Percentiles rank a stretch among this genome's conserved stretches.
phyloP scores from a whole-genome alignment of 23 tunicate genomes.

The Oikopleura dioica region DNA sequence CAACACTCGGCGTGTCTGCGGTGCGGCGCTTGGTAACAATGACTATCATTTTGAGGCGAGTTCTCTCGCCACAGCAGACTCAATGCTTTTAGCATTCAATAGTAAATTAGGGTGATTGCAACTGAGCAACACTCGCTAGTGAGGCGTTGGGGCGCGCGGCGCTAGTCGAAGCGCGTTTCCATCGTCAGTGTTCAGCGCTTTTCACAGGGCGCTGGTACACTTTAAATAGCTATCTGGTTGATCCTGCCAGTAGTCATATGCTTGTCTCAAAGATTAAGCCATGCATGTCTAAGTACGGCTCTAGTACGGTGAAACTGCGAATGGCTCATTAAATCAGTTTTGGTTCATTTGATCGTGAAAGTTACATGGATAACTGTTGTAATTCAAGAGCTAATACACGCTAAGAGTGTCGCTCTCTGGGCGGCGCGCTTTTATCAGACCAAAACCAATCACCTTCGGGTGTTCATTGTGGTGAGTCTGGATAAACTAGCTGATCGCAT shows the following conservation, averaged over 20 bases:
- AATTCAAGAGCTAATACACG: slow-evolving; percentile 22
- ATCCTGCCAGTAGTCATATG: slow-evolving; percentile 21
- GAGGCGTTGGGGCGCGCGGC: too few species aligned
- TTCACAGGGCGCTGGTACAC: too few species aligned
- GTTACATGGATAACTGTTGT: slow-evolving; percentile 15
- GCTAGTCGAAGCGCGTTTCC: too few species aligned
- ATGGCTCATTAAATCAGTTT: slow-evolving; percentile 19
- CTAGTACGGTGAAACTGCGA: slow-evolving; percentile 17
- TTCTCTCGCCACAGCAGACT: too few species aligned
- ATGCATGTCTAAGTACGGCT: slow-evolving; percentile 18
- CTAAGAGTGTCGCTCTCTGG: background rate
- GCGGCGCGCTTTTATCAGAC: slow-evolving; percentile 17
- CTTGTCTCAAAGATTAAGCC: slow-evolving; percentile 27
- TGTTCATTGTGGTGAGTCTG: slow-evolving; percentile 37
- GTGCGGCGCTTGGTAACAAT: too few species aligned
- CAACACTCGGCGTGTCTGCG: too few species aligned
- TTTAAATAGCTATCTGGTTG: slow-evolving; percentile 19
- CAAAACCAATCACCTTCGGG: slow-evolving; percentile 18
- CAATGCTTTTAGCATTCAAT: too few species aligned
- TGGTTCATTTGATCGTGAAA: slow-evolving; percentile 12
- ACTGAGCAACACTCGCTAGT: too few species aligned
- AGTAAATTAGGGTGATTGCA: too few species aligned
- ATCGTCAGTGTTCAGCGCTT: too few species aligned
- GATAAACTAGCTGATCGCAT: slow-evolving; percentile 37
- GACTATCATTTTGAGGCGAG: too few species aligned